Evolutionary conservation across 2,888 invertebrate species (phyloP), one percentile per base, ranked within the genome.

Genomic region (Quadroppia sp.): DNA sequence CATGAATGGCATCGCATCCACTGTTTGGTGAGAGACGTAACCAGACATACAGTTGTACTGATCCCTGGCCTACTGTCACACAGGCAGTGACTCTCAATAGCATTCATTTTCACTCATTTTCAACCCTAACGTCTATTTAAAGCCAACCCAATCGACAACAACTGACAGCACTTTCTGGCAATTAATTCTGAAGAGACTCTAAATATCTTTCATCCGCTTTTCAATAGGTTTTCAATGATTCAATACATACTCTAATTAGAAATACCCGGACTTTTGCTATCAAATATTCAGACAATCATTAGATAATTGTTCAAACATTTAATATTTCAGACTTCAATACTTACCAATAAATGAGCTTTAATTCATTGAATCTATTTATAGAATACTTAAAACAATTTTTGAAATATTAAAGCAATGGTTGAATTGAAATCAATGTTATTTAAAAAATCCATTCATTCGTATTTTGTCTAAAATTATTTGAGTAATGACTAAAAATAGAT

Each of bases 111-210:
- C 20, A 53, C 20, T 53, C 23, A 45, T 45, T 45, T 17, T 7
- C 45, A 15, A 17, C 45, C 45, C 15, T 45, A 45, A 15, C 15
- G 45, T 69, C 69, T 69, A 69, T 69, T 69, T 42, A 42, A 69
- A 69, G 42, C 15, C 23, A 69, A 69, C 45, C 45, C 23, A 69
- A 69, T 69, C 69, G 42, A 20, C 69, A n/a, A 69, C 69, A 69
- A 42, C 45, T 4, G 40, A 42, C 28, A 45, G 69, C 69, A 69
- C 69, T 69, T 45, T 69, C 42, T 45, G 45, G 17, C 40, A 69
- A 69, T 69, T 69, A 69, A 69, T 69, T 69, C 17, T 42, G 45
- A 69, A 69, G 69, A 69, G 69, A 45, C 69, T 42, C 69, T 69
- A 69, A 69, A 53, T 36, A 69, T 69, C 45, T 45, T n/a, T n/a